Evolutionary conservation across 1,140 invertebrate genomes (phyloP), one percentile per base, ranked within the genome.

Genomic region (Drosophila trapezifrons): DNA sequence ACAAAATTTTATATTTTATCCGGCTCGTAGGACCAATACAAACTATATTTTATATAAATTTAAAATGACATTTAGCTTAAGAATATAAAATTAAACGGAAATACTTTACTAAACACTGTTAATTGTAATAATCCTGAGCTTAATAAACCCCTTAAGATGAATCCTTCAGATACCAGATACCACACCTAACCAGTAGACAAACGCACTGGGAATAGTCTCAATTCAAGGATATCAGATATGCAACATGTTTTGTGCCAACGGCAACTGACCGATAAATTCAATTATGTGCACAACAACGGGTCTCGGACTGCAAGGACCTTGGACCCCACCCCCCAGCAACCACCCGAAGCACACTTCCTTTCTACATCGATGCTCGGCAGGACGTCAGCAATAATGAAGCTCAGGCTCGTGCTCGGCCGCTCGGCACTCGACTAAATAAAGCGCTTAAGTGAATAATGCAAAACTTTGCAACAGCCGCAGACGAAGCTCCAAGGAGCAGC

Each of bases 401-500:
- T 43, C 51, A 20, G 51, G 25, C 77, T 60, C 69, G 49, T 70
- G 51, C 69, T 56, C 20, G 52, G 60, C 60, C 47, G 64, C 57
- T 62, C 75, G 66, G 63, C 83, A 69, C 72, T 80, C 66, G 45
- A 89, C 80, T 89, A 87, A 89, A 89, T 89, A 89, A 87, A 89
- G 74, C 85, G 84, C 80, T 84, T 89, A 89, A 89, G 84, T 89
- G 84, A 80, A 89, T 89, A 89, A 89, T 85, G 84, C 85, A 78
- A 89, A 87, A 87, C 83, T 87, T 89, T 89, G 84, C 80, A 80
- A 71, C 73, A 71, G 76, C 67, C 63, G 47, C 55, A 52, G 72
- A 46, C 59, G 58, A 32, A 64, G 51, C 40, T 54, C 46, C 40
- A 42, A 20, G 66, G 27, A 45, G 59, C 43, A 64, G n/a, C 51